Evolutionary conservation across 2,113 vertebrate genomes (phyloP), one percentile per base, ranked within the genome.

Genomic region (Psittacus erithacus): DNA sequence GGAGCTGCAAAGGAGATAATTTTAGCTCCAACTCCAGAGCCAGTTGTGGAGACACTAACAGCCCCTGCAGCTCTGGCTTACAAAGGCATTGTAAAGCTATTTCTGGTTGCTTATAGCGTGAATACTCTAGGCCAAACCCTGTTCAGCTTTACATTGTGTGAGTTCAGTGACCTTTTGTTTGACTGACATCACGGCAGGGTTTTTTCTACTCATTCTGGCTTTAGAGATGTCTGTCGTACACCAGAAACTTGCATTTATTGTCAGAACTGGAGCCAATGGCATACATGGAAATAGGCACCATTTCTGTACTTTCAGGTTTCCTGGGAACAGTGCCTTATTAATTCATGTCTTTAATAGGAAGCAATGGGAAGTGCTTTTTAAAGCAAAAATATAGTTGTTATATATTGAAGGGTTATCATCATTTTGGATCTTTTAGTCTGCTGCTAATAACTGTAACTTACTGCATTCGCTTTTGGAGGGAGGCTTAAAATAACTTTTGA

Each of bases 301-400:
- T 71, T 57, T 86, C 86, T 76, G 31, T 94, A 80, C 81, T 90
- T 95, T 87, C 81, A 92, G 94, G 74, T 96, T 96, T 94, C 93
- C 91, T 96, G 88, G 92, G 96, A 94, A 92, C 93, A 6, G 9
- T 95, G 88, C 95, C 93, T 94, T 95, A 89, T 93, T 93, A 96
- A 96, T 96, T 96, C 69, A 59, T 44, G 55, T 43, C 83, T 95
- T 94, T 88, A 91, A 80, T 59, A 91, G 86, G 74, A 89, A 85
- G 93, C 81, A 69, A 43, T 77, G 74, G 70, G 76, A 96, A 93
- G 86, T 82, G 86, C 86, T 94, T 96, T 97, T 94, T 89, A 92
- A 92, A 91, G 95, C 74, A 93, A 91, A 96, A 97, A 96, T 89
- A 96, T 28, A 94, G 95, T 91, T 95, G 93, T 95, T 96, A 69